These are phyloP conservation scores for Macrosoma leucophasiata DNA, from an alignment of 2,888 invertebrate species.

Conservation along the genomic window DNA sequence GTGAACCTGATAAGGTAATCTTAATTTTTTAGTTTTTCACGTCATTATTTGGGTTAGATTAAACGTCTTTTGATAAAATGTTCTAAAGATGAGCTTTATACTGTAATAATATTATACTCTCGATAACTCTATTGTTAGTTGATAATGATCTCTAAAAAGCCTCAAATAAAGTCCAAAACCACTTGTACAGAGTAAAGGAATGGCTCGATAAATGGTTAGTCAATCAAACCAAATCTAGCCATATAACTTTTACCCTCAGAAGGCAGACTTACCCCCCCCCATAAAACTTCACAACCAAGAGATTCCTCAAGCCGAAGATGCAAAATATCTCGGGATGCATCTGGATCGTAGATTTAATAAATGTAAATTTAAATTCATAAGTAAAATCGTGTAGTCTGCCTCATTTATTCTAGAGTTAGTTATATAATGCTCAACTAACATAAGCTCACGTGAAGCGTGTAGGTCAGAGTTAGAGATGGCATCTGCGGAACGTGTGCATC, in stretches of 20 bases:
- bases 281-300: conserved; percentile 4
- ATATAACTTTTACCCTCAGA: conserved; percentile 16
- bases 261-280: conserved; percentile 6
- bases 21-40: too few species aligned
- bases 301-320: conserved; percentile 2
- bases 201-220: conserved; percentile 21
- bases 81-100: too few species aligned
- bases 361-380: too few species aligned
- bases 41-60: too few species aligned
- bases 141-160: too few species aligned
- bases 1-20: too few species aligned
- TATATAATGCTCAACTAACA: too few species aligned
- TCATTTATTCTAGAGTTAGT: too few species aligned
- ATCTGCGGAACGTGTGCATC: conserved; percentile 50
- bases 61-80: too few species aligned
- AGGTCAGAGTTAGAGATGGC: conserved; percentile 31
- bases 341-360: too few species aligned
- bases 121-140: conserved; percentile 13
- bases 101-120: too few species aligned
- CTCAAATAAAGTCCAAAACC: conserved; percentile 8
- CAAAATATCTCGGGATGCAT: conserved; percentile 17
- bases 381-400: too few species aligned
- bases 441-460: conserved; percentile 23
- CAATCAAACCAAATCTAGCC: conserved; percentile 10
- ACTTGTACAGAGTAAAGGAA: conserved; percentile 4